Conservation (phyloP, 1,140 invertebrate genomes). For the Megathymus violae region DNA sequence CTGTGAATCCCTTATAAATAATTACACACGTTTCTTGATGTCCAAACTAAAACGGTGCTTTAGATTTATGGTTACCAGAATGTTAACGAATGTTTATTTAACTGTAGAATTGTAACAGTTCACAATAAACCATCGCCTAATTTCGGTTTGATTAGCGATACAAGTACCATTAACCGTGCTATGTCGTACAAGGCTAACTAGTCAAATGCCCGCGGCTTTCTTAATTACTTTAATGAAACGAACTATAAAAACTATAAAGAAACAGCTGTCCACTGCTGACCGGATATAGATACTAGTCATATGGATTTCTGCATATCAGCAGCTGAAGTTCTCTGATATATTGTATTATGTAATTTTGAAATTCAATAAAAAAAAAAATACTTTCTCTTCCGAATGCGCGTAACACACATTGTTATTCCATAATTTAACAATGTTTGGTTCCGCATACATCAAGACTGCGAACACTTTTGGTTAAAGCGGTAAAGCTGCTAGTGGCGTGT, state of each 20-base stretch:
- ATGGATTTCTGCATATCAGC: constrained; percentile 24
- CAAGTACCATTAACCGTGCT: neutral
- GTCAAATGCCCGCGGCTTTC: constrained; percentile 12
- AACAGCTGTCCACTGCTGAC: constrained; percentile 1
- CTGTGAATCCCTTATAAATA: too few relatives aligned
- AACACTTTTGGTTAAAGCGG: constrained; percentile 14
- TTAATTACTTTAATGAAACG: constrained; percentile 20
- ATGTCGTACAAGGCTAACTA: constrained; percentile 9
- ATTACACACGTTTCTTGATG: too few relatives aligned
- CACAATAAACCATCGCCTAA: neutral
- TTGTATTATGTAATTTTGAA: too few relatives aligned
- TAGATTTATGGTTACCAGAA: too few relatives aligned
- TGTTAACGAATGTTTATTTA: too few relatives aligned
- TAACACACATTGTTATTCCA: too few relatives aligned
- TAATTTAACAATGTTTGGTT: neutral
- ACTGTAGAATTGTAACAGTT: too few relatives aligned
- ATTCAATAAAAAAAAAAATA: too few relatives aligned
- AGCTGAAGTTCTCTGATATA: constrained; percentile 11
- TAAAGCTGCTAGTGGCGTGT: constrained; percentile 35
- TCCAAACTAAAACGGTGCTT: too few relatives aligned
- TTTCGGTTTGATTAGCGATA: neutral
- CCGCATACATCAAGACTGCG: neutral
- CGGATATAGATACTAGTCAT: constrained; percentile 11
- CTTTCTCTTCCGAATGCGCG: too few relatives aligned
- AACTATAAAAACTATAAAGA: constrained; percentile 17